Conservation (phyloP, 1,140 invertebrate genomes). For the Mamestra configurata region DNA sequence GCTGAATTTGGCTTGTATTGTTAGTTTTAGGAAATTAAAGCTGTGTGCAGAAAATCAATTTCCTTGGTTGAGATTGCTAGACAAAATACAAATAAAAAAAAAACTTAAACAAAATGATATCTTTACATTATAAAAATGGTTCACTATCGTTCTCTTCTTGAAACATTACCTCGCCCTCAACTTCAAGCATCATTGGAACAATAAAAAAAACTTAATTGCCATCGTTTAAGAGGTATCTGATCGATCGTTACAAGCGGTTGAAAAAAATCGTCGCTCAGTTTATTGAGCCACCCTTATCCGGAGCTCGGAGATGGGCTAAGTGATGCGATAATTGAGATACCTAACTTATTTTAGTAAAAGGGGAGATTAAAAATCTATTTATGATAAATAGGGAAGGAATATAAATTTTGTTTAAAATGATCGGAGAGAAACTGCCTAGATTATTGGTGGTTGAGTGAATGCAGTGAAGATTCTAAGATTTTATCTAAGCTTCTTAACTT, state of each 20-base stretch:
- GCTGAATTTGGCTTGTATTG: constrained; percentile 15
- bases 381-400: background rate
- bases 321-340: constrained; percentile 4
- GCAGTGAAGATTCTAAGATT: no score
- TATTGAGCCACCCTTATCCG: constrained; percentile 35
- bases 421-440: no score
- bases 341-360: background rate
- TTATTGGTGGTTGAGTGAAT: no score
- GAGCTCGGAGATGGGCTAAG: background rate
- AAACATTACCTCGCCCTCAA: background rate
- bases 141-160: background rate
- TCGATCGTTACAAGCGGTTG: constrained; percentile 47
- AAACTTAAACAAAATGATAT: no score
- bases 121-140: background rate
- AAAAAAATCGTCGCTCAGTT: constrained; percentile 42
- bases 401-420: no score
- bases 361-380: background rate
- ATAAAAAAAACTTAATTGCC: constrained; percentile 65
- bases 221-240: constrained; percentile 60
- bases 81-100: background rate
- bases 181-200: constrained; percentile 38
- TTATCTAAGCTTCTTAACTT: no score
- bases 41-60: constrained; percentile 11
- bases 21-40: constrained; percentile 5
- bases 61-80: background rate